phyloP scores from a whole-genome alignment of 2,888 invertebrate genomes.

The Tinea semifulvella region DNA sequence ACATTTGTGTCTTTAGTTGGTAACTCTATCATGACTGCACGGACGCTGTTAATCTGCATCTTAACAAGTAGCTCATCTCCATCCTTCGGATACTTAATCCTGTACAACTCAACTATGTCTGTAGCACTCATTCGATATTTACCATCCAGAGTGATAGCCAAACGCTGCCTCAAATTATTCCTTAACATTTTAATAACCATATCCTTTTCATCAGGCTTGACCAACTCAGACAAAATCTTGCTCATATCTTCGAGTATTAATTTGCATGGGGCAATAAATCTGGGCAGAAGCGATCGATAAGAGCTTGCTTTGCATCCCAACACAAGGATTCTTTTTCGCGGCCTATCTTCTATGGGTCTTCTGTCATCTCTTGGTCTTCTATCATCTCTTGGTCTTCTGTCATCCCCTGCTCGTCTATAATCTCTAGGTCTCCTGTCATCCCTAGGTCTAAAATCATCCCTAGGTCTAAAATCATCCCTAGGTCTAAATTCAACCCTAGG shows the following conservation, averaged over 20 bases:
- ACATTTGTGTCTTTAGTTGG: no score
- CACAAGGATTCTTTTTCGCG: neutral
- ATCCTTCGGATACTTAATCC: slow-evolving; percentile 21
- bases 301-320: neutral
- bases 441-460: no score
- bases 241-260: slow-evolving; percentile 19
- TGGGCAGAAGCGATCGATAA: slow-evolving; percentile 6
- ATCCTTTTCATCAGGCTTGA: slow-evolving; percentile 4
- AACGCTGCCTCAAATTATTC: slow-evolving; percentile 22
- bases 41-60: no score
- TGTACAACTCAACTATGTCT: slow-evolving; percentile 22
- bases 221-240: slow-evolving; percentile 5
- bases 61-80: slow-evolving; percentile 23
- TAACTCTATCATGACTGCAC: no score
- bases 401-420: neutral
- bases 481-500: no score
- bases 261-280: slow-evolving; percentile 16
- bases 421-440: neutral
- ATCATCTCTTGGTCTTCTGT: neutral
- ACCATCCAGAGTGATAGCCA: slow-evolving; percentile 21
- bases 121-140: slow-evolving; percentile 17
- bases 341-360: neutral
- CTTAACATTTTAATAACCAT: slow-evolving; percentile 18
- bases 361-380: neutral
- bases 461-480: no score